Evolutionary conservation across 2,113 vertebrate genomes (phyloP).

Genomic region (Podarcis cretensis): DNA sequence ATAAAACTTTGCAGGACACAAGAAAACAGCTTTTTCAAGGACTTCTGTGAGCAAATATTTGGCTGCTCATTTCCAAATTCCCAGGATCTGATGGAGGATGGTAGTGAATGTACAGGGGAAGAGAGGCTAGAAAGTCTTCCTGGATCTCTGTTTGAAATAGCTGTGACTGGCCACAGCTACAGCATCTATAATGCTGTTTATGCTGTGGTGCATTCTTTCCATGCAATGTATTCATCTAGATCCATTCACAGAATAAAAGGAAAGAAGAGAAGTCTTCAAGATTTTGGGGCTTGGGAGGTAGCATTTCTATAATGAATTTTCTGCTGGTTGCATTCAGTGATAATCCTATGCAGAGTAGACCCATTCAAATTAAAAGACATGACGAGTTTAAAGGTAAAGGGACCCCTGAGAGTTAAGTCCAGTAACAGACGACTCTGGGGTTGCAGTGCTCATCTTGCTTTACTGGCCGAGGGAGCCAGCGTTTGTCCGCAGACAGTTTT

Average conservation of each 20-base stretch:
- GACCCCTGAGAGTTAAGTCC: too few species aligned
- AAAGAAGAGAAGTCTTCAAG: background rate
- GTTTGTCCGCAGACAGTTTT: too few species aligned
- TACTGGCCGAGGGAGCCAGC: too few species aligned
- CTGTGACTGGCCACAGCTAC: conserved; percentile 7
- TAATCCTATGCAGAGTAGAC: too few species aligned
- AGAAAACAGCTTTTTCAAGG: background rate
- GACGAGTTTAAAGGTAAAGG: too few species aligned
- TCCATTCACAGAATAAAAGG: background rate
- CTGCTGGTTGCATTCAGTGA: too few species aligned
- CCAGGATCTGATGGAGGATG: background rate
- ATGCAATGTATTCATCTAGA: background rate
- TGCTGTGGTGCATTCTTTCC: background rate
- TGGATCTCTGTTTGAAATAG: conserved; percentile 10
- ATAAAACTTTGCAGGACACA: background rate
- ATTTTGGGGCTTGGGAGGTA: conserved; percentile 1
- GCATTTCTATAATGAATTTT: background rate
- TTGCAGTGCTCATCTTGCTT: too few species aligned
- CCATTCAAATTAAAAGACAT: too few species aligned
- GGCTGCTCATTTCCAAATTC: background rate
- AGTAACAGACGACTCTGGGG: too few species aligned
- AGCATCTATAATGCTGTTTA: conserved; percentile 29
- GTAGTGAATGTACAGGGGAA: background rate
- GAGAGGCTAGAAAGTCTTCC: background rate
- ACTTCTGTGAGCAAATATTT: background rate